Evolutionary conservation across 2,797 vertebrate species (phyloP).

Genomic region (Pseudochaenichthys georgianus): DNA sequence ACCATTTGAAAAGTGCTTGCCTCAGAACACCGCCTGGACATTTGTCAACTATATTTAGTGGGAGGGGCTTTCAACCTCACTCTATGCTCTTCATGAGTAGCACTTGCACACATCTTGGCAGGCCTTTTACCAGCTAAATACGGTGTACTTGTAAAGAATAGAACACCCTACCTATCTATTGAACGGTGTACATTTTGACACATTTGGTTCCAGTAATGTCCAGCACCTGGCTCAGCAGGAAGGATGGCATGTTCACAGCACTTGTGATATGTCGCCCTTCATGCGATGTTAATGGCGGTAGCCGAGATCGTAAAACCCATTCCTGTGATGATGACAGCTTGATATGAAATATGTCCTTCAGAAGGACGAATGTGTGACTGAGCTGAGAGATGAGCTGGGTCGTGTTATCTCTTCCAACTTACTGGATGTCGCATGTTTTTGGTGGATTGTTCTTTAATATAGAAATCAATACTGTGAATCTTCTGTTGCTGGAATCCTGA

Average conservation of each 20-base stretch:
- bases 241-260: constrained; percentile 47
- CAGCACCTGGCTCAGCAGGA: constrained; percentile 18
- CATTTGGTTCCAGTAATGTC: background rate
- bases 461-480: constrained; percentile 44
- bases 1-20: constrained; percentile 62
- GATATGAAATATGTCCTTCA: constrained; percentile 78
- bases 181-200: constrained; percentile 7
- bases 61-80: constrained; percentile 34
- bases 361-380: constrained; percentile 64
- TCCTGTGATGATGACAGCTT: constrained; percentile 74
- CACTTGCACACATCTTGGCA: constrained; percentile 10
- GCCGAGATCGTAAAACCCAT: constrained; percentile 76
- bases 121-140: background rate
- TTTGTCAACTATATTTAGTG: constrained; percentile 52
- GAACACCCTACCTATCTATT: background rate
- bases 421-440: constrained; percentile 31
- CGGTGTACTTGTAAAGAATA: background rate
- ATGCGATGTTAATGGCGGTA: constrained; percentile 75
- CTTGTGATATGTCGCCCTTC: constrained; percentile 66
- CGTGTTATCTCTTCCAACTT: constrained; percentile 35
- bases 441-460: constrained; percentile 42
- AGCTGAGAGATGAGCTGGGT: constrained; percentile 47
- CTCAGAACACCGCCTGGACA: constrained; percentile 44
- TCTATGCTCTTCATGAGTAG: constrained; percentile 30
- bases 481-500: constrained; percentile 27